Conservation (phyloP, 2,888 invertebrate genomes). For the Chrysolina americana region DNA sequence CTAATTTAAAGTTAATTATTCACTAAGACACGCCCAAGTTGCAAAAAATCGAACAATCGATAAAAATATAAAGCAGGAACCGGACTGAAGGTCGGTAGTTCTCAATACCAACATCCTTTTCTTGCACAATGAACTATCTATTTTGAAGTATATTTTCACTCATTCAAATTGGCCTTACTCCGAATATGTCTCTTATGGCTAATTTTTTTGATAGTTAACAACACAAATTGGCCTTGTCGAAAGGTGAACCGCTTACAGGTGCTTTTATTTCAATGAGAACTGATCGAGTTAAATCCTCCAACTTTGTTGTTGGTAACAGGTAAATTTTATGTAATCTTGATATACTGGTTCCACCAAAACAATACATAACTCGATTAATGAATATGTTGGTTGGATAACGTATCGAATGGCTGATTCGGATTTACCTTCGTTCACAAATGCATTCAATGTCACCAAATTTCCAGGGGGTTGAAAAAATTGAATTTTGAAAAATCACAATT, state of each 20-base stretch:
- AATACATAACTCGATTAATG: slow-evolving; percentile 8
- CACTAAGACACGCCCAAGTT: background rate
- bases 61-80: slow-evolving; percentile 17
- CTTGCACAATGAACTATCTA: background rate
- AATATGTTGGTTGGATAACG: background rate
- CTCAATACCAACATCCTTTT: slow-evolving; percentile 12
- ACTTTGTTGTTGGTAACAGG: slow-evolving; percentile 21
- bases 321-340: slow-evolving; percentile 25
- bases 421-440: background rate
- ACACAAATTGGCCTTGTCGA: slow-evolving; percentile 21
- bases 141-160: background rate
- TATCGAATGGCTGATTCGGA: background rate
- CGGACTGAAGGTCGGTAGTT: slow-evolving; percentile 11
- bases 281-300: slow-evolving; percentile 18
- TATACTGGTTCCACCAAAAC: slow-evolving; percentile 27
- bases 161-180: slow-evolving; percentile 24
- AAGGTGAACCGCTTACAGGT: slow-evolving; percentile 25
- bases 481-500: too few species aligned
- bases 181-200: slow-evolving; percentile 16
- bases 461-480: too few species aligned
- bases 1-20: slow-evolving; percentile 5
- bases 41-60: slow-evolving; percentile 16
- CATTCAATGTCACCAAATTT: background rate
- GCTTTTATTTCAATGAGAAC: slow-evolving; percentile 9
- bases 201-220: slow-evolving; percentile 19